Conservation (phyloP, 1,140 invertebrate genomes). For the Bombus waltoni region DNA sequence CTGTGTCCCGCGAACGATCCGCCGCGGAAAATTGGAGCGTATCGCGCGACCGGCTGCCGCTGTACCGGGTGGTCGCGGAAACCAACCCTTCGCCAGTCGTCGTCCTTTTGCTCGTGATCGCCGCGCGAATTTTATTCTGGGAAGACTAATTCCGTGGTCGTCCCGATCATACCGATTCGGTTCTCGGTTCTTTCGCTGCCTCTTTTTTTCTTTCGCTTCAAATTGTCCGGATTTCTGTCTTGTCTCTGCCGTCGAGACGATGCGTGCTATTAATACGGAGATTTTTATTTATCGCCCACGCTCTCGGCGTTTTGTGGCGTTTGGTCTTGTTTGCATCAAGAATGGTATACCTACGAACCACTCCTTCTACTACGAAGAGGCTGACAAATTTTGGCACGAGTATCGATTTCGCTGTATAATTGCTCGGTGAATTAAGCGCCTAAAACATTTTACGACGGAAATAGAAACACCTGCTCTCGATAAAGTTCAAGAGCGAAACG, state of each 20-base stretch:
- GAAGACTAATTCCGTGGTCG: background rate
- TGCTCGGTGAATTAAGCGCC: too few species aligned
- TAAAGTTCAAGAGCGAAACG: too few species aligned
- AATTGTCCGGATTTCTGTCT: constrained; percentile 8
- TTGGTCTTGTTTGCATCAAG: background rate
- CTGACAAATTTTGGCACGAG: too few species aligned
- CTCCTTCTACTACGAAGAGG: too few species aligned
- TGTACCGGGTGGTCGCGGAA: constrained; percentile 58
- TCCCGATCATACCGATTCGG: constrained; percentile 13
- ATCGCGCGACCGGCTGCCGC: constrained; percentile 36
- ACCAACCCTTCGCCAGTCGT: constrained; percentile 43
- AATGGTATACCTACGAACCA: too few species aligned
- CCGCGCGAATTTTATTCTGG: constrained; percentile 39
- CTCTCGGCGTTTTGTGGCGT: background rate
- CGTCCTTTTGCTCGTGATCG: constrained; percentile 17
- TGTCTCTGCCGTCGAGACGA: background rate
- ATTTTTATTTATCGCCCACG: constrained; percentile 16
- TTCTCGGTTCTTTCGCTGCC: background rate
- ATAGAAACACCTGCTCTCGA: too few species aligned
- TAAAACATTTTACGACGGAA: too few species aligned
- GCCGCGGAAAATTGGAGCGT: constrained; percentile 67
- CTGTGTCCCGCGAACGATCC: constrained; percentile 52
- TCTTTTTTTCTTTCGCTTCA: background rate
- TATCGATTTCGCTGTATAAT: too few species aligned
- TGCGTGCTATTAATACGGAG: constrained; percentile 10